Evolutionary conservation across 2,888 invertebrate species (phyloP).

Genomic region (Phytoseiulus persimilis): DNA sequence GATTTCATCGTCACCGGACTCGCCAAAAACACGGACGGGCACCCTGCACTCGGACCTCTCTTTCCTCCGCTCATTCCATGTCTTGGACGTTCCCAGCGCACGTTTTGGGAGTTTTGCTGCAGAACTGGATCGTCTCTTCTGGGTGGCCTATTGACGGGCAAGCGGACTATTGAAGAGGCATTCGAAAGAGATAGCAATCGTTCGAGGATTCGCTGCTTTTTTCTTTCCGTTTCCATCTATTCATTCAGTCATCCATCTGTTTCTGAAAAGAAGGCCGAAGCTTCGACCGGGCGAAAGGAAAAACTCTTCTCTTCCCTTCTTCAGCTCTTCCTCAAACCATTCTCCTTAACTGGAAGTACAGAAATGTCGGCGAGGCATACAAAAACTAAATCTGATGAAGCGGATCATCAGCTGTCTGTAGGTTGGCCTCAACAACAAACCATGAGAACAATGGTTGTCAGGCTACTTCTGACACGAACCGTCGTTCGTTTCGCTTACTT

Average conservation of each 20-base stretch:
- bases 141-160: not conserved
- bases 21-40: too few relatives aligned
- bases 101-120: not conserved
- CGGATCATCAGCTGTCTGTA: not conserved
- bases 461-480: not conserved
- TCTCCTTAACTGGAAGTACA: not conserved
- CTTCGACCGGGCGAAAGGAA: not conserved
- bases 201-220: not conserved
- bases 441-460: not conserved
- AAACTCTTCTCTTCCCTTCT: not conserved
- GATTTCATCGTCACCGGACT: too few relatives aligned
- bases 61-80: not conserved
- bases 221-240: not conserved
- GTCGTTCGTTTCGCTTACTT: not conserved
- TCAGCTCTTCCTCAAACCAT: not conserved
- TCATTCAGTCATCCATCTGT: not conserved
- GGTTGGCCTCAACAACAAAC: not conserved
- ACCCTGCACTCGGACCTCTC: too few relatives aligned
- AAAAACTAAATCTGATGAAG: slow-evolving; percentile 5
- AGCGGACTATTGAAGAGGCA: not conserved
- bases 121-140: not conserved
- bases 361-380: not conserved
- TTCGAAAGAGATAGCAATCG: not conserved
- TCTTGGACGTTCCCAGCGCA: not conserved
- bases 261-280: not conserved